Evolutionary conservation across 1,140 invertebrate genomes (phyloP).

Genomic region (Bombus terrestris): DNA sequence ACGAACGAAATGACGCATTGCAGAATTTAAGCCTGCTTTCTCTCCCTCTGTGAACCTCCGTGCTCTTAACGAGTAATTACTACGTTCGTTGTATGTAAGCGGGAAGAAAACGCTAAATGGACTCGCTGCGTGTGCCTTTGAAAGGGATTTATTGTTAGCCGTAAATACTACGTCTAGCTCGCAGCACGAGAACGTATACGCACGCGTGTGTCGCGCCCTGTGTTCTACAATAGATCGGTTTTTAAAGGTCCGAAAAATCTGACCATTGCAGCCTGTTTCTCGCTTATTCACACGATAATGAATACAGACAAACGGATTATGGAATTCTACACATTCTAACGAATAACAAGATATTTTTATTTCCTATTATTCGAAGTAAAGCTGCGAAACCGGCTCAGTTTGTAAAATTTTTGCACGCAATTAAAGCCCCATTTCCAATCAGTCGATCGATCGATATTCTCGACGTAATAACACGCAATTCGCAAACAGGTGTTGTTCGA

Average conservation of each 20-base stretch:
- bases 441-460: neutral
- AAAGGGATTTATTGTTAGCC: slow-evolving; percentile 54
- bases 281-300: neutral
- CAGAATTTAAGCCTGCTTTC: slow-evolving; percentile 57
- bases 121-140: slow-evolving; percentile 51
- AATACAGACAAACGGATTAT: neutral
- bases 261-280: neutral
- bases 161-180: slow-evolving; percentile 33
- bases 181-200: neutral
- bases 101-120: slow-evolving; percentile 54
- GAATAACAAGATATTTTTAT: neutral
- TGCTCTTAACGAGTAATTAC: slow-evolving; percentile 62
- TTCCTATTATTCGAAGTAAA: neutral
- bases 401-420: no score
- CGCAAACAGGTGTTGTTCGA: slow-evolving; percentile 1
- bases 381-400: neutral
- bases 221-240: neutral
- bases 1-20: slow-evolving; percentile 52
- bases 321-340: neutral
- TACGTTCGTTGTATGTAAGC: slow-evolving; percentile 32
- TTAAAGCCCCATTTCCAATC: neutral
- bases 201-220: neutral
- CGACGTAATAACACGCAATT: slow-evolving; percentile 4
- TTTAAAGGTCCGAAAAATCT: neutral
- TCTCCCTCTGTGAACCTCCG: slow-evolving; percentile 39